A percentile compares a stretch with the other conserved stretches of the same genome.
These are phyloP conservation scores for Glaucidium brasilianum DNA, from an alignment of 2,113 vertebrate species.

Conservation along the genomic window DNA sequence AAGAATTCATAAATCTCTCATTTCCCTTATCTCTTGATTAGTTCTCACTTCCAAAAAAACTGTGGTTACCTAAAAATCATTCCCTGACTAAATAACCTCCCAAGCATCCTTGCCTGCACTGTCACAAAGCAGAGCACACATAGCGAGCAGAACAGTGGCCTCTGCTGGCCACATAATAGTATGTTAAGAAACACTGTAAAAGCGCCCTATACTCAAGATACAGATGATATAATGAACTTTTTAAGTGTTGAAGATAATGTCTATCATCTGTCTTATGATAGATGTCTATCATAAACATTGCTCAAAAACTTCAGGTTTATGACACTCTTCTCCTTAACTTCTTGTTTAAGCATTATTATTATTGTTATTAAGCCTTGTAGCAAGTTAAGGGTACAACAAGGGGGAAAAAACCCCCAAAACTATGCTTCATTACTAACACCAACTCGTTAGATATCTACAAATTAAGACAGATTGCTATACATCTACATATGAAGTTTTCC, in stretches of 20 bases:
- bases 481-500: background rate
- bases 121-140: rapidly evolving
- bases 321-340: background rate
- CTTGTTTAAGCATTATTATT: background rate
- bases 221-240: background rate
- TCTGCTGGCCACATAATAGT: background rate
- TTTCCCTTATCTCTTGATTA: background rate
- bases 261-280: too few relatives aligned
- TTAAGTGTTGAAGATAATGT: background rate
- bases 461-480: background rate
- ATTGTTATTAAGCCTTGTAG: background rate
- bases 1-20: background rate
- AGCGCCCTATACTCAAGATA: background rate
- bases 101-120: rapidly evolving
- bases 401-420: too few relatives aligned
- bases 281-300: background rate
- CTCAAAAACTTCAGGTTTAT: background rate
- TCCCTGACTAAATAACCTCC: rapidly evolving
- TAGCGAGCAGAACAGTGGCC: background rate
- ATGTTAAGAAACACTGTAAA: background rate
- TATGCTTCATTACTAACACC: background rate
- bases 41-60: background rate
- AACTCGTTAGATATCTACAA: background rate
- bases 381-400: rapidly evolving
- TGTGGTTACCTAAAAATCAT: background rate